Conservation (phyloP, 1,140 invertebrate species). For the Eupeodes corollae region DNA sequence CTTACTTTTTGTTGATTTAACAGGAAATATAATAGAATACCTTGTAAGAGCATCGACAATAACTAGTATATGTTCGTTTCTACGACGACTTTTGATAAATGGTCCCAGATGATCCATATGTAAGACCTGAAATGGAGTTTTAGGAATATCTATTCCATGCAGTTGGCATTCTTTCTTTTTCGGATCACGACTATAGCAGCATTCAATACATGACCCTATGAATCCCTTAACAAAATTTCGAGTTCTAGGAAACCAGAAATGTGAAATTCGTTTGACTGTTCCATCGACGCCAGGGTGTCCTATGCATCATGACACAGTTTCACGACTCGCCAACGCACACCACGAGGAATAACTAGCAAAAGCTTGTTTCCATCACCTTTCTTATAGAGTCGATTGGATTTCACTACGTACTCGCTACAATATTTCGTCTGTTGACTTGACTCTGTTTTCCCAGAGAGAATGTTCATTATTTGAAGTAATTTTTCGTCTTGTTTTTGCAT, state of each 20-base stretch:
- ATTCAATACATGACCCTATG: conserved; percentile 1
- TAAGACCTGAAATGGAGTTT: conserved; percentile 12
- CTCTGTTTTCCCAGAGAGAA: not conserved
- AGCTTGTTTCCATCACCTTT: not conserved
- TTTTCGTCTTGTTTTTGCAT: not conserved
- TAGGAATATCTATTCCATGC: conserved; percentile 11
- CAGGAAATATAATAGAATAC: not conserved
- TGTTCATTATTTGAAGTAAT: not conserved
- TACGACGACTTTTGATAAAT: conserved; percentile 10
- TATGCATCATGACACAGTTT: not conserved
- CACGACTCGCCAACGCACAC: conserved; percentile 1
- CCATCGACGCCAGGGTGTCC: not conserved
- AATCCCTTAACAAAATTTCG: not conserved
- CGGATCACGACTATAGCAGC: not conserved
- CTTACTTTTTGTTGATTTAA: not conserved
- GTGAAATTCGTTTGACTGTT: not conserved
- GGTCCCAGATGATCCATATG: conserved; percentile 26
- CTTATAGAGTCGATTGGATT: conserved; percentile 2
- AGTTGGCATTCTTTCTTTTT: conserved; percentile 10
- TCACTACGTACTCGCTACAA: not conserved
- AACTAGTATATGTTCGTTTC: conserved; percentile 6
- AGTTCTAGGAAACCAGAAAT: conserved; percentile 1
- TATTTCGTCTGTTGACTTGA: not conserved
- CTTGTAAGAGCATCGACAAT: conserved; percentile 8
- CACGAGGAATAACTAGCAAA: not conserved